phyloP scores from a whole-genome alignment of 1,140 invertebrate genomes.

The Fopius arisanus region DNA sequence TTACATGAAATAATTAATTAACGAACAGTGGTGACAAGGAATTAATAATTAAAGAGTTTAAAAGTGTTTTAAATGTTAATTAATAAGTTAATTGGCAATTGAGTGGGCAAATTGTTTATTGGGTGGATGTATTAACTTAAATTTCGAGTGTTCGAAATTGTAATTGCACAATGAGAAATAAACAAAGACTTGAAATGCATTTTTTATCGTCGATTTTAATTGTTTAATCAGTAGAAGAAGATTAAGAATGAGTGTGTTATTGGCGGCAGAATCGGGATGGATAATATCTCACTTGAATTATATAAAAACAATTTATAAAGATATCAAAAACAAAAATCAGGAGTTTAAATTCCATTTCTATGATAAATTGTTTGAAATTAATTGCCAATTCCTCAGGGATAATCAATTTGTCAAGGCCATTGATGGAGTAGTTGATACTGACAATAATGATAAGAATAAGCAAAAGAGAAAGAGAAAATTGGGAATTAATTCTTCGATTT shows the following conservation, averaged over 20 bases:
- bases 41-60: too few species aligned
- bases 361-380: constrained; percentile 48
- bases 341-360: constrained; percentile 41
- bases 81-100: too few species aligned
- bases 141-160: too few species aligned
- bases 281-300: constrained; percentile 52
- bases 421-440: constrained; percentile 4
- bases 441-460: background rate
- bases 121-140: too few species aligned
- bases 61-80: too few species aligned
- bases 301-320: constrained; percentile 46
- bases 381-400: constrained; percentile 48
- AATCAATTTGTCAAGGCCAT: constrained; percentile 42
- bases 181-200: too few species aligned
- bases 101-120: too few species aligned
- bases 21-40: too few species aligned
- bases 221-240: background rate
- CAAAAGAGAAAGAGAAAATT: constrained; percentile 28
- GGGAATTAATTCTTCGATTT: background rate
- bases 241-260: constrained; percentile 46
- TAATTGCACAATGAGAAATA: too few species aligned
- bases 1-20: too few species aligned
- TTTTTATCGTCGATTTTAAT: too few species aligned
- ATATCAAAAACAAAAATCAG: constrained; percentile 29
- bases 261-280: constrained; percentile 46